Percentiles rank a stretch among this genome's conserved stretches.
Conservation (phyloP, 2,113 vertebrate genomes). For the Grammatotria lemairii region DNA sequence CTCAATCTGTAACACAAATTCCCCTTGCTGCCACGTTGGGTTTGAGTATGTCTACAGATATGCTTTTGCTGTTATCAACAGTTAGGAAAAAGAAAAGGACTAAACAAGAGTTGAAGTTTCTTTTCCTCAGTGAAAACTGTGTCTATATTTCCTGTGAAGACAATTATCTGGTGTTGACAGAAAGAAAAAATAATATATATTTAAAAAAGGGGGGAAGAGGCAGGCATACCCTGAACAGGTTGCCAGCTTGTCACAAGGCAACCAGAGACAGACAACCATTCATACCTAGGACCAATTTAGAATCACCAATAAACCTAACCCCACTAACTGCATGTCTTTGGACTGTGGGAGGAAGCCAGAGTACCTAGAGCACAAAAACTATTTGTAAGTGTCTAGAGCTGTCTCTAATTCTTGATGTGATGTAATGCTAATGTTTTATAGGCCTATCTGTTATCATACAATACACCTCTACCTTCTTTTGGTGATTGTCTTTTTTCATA, state of each 20-base stretch:
- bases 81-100: neutral
- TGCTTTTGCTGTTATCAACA: neutral
- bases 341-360: neutral
- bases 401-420: neutral
- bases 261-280: neutral
- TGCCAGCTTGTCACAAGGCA: neutral
- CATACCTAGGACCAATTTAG: neutral
- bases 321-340: neutral
- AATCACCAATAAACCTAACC: neutral
- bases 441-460: neutral
- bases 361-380: neutral
- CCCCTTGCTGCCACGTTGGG: neutral
- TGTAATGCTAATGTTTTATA: neutral
- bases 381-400: neutral
- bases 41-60: neutral
- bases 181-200: neutral
- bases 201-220: neutral
- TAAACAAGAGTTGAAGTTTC: neutral
- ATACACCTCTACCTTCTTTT: neutral
- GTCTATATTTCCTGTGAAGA: neutral
- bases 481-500: neutral
- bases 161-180: neutral
- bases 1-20: conserved; percentile 20
- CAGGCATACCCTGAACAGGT: neutral
- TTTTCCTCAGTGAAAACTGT: neutral